Evolutionary conservation across 2,797 vertebrate genomes (phyloP), one percentile per base, ranked within the genome.

Genomic region (Saxicola maurus): DNA sequence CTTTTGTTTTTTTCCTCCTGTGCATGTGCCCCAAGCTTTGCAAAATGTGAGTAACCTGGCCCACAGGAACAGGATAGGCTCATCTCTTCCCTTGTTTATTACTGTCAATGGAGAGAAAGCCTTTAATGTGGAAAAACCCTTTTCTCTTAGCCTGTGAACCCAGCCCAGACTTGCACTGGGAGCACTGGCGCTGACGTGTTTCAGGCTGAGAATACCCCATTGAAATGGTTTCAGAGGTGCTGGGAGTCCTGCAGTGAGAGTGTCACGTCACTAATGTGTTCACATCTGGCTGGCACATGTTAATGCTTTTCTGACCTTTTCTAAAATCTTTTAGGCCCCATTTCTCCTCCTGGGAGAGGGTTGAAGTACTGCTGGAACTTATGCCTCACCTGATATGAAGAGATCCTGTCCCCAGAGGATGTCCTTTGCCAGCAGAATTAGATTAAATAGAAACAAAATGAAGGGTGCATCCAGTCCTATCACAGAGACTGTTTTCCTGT

Each of bases 71-170:
- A 85, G 82, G 87, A 89, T 52, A 7, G 3, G 48, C 51, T 89
- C 62, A 57, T 88, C 67, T 85, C 72, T 95, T 93, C 89, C 42
- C 57, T 82, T 42, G 15, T 84, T 91, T 84, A 62, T 95, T 75
- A 27, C 56, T 72, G 55, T 77, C 76, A 86, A 40, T 1, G n/a
- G 42, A 72, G 48, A 84, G 71, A 94, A 91, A 69, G 31, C 38
- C 85, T 94, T 91, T 87, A 65, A 90, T 89, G 76, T 95, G 85
- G 93, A 87, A 91, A 94, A 92, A 48, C 4, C 4, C 51, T 77
- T 89, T 80, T 77, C 79, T 65, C 18, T 59, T 57, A 82, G 65
- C 81, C 43, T 75, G 38, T 59, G 84, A 87, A 27, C 69, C 31
- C 61, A 75, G 92, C 59, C 85, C 46, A 51, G 79, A 46, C 82